Percentiles rank a stretch among this genome's conserved stretches.
Evolutionary conservation across 2,888 invertebrate species (phyloP).

Genomic region (Lepidochrysops patricia): DNA sequence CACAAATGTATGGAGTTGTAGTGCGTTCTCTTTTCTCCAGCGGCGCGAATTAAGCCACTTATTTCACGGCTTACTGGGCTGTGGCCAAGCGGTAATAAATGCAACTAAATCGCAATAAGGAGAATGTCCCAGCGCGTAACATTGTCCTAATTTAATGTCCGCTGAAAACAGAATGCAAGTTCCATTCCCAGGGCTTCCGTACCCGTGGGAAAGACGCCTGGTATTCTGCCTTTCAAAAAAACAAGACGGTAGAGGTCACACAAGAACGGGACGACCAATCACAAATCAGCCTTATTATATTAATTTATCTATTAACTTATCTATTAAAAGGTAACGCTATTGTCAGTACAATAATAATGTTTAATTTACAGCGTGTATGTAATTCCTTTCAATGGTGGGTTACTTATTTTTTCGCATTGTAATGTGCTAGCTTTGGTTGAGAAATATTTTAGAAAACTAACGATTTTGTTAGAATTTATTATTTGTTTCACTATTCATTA

Average conservation of each 20-base stretch:
- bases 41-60: no score
- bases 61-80: no score
- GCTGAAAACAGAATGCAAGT: constrained; percentile 30
- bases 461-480: no score
- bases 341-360: background rate
- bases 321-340: background rate
- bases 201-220: constrained; percentile 65
- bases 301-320: background rate
- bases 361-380: background rate
- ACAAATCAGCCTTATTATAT: background rate
- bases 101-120: background rate
- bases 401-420: no score
- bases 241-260: constrained; percentile 64
- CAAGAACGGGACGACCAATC: constrained; percentile 36
- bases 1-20: no score
- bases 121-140: background rate
- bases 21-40: no score
- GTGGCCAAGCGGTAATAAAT: no score
- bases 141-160: constrained; percentile 22
- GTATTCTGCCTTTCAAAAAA: constrained; percentile 55
- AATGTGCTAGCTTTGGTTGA: no score
- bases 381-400: no score
- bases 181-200: constrained; percentile 51
- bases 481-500: no score
- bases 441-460: no score